phyloP scores from a whole-genome alignment of 2,888 invertebrate genomes.

The Allygus modestus region DNA sequence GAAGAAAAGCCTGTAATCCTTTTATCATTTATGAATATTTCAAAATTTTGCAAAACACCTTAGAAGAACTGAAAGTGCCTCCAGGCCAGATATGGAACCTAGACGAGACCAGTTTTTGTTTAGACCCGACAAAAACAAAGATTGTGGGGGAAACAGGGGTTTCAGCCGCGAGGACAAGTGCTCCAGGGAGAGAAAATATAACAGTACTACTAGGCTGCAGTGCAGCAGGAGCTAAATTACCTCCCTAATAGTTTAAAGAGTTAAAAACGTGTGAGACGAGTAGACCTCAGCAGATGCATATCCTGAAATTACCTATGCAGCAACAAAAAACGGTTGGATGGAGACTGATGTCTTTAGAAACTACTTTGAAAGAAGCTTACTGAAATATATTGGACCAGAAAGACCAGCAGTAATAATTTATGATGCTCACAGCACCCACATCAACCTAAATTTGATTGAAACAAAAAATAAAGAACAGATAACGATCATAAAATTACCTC shows the following conservation, averaged over 20 bases:
- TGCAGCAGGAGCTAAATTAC: conserved; percentile 70
- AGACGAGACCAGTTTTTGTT: conserved; percentile 68
- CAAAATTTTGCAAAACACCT: conserved; percentile 58
- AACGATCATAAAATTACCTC: conserved; percentile 64
- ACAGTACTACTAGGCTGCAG: conserved; percentile 51
- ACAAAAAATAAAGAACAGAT: conserved; percentile 59
- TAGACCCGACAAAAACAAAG: conserved; percentile 68
- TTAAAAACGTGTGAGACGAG: conserved; percentile 72
- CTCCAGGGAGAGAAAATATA: conserved; percentile 51
- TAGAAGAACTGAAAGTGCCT: conserved; percentile 69
- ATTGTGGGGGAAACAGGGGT: conserved; percentile 65
- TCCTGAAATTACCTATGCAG: conserved; percentile 70
- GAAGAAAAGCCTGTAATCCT: conserved; percentile 70
- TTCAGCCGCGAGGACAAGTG: conserved; percentile 58
- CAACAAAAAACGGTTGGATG: conserved; percentile 72
- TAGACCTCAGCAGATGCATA: conserved; percentile 71
- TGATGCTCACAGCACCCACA: conserved; percentile 66
- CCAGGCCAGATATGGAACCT: conserved; percentile 64
- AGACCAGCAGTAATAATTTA: conserved; percentile 64
- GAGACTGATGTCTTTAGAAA: conserved; percentile 71
- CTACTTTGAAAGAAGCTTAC: conserved; percentile 69
- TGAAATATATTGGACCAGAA: conserved; percentile 59
- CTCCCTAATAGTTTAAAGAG: conserved; percentile 72
- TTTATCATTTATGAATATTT: conserved; percentile 70
- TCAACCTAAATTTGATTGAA: conserved; percentile 40